phyloP scores from a whole-genome alignment of 2,113 vertebrate genomes.

The Brachypodius melanocephalos region DNA sequence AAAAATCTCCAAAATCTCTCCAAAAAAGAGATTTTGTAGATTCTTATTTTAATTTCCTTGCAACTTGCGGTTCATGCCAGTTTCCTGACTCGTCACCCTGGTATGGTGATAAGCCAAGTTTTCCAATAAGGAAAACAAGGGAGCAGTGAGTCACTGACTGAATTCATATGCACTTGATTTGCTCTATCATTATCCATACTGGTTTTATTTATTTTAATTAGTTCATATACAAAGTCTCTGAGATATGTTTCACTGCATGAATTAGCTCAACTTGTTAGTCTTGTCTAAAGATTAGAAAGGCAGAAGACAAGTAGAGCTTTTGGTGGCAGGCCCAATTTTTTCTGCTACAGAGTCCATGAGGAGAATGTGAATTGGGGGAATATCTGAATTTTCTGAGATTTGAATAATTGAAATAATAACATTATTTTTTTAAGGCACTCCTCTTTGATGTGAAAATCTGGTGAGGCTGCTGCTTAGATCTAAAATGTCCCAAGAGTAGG shows the following conservation, averaged over 20 bases:
- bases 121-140: conserved; percentile 47
- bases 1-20: background rate
- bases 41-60: conserved; percentile 10
- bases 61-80: conserved; percentile 4
- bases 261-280: background rate
- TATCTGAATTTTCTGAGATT: background rate
- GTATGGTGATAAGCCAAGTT: background rate
- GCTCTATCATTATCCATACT: conserved; percentile 36
- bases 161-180: conserved; percentile 22
- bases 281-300: background rate
- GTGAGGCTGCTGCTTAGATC: background rate
- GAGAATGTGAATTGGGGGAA: background rate
- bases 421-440: background rate
- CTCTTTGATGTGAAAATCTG: background rate
- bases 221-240: background rate
- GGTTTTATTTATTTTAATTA: conserved; percentile 50
- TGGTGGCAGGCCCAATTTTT: background rate
- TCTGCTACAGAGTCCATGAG: background rate
- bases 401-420: background rate
- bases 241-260: conserved; percentile 22
- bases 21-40: background rate
- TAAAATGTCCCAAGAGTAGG: background rate
- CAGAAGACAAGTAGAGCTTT: background rate
- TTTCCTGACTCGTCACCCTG: conserved; percentile 29
- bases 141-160: conserved; percentile 47